Evolutionary conservation across 2,797 vertebrate genomes (phyloP), one percentile per base, ranked within the genome.

Genomic region (Sciaenops ocellatus): DNA sequence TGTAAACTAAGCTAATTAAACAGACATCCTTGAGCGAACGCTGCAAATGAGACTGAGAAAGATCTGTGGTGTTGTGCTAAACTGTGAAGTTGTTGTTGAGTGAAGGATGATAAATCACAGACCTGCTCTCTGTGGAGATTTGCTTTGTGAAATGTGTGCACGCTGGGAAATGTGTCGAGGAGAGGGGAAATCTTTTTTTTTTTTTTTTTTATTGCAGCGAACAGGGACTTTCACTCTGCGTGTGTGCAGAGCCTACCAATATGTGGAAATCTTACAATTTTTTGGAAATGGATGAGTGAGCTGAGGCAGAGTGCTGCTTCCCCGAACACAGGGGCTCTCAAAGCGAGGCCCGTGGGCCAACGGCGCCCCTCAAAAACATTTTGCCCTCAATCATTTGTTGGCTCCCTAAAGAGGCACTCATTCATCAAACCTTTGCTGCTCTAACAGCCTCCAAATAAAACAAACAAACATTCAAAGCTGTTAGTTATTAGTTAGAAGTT

Each of bases 1-100:
- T 10, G 9, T 11, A 42, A 9, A 67, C 67, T 68, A 34, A 69
- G 26, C 59, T 85, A 85, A 89, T 89, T 88, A 84, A 90, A 80
- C 73, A 71, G 80, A 82, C 72, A 73, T 79, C 60, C 80, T 78
- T 72, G 66, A 89, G 55, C 64, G 63, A 17, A 60, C 67, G 47
- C 70, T 1, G 13, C 62, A 69, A 84, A 87, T 42, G 50, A 84
- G 81, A 76, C 55, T 3, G 76, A 50, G 68, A 81, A 1, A 44
- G 28, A 82, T 62, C 48, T 51, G 28, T 55, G 65, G 2, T 5
- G 34, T 59, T n/a, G 51, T 5, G 68, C 63, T 82, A 75, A 89
- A 81, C 55, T 55, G 69, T n/a, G 50, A 73, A 51, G 81, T 47
- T 73, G 70, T 66, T 46, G 59, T 63, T 68, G 70, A 59, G 61